These are phyloP conservation scores for Phaenicophaeus curvirostris DNA, from an alignment of 2,797 vertebrate species.

Conservation along the genomic window DNA sequence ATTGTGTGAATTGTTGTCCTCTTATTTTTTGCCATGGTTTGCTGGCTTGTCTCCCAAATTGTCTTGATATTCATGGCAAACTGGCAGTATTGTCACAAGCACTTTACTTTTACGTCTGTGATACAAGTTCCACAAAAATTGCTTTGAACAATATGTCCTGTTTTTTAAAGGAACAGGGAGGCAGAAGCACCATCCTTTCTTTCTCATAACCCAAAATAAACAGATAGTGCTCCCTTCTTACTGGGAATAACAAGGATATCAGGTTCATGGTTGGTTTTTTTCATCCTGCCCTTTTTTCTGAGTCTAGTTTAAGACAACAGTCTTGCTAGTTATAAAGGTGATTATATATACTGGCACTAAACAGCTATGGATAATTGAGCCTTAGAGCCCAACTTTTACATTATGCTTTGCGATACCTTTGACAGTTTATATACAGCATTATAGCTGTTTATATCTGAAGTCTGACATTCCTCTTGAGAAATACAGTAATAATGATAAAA, in stretches of 20 bases:
- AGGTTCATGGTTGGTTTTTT: background rate
- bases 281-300: background rate
- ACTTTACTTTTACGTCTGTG: background rate
- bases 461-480: background rate
- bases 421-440: background rate
- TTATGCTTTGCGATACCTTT: background rate
- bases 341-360: background rate
- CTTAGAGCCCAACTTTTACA: background rate
- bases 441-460: background rate
- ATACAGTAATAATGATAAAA: background rate
- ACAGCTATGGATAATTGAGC: background rate
- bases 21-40: background rate
- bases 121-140: background rate
- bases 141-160: background rate
- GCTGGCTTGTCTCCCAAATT: background rate
- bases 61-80: background rate
- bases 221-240: background rate
- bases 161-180: background rate
- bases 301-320: background rate
- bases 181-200: background rate
- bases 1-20: background rate
- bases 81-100: background rate
- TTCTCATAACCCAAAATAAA: background rate
- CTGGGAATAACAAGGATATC: background rate
- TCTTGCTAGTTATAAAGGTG: background rate